phyloP scores from a whole-genome alignment of 2,888 invertebrate species.

The Arctia plantaginis region DNA sequence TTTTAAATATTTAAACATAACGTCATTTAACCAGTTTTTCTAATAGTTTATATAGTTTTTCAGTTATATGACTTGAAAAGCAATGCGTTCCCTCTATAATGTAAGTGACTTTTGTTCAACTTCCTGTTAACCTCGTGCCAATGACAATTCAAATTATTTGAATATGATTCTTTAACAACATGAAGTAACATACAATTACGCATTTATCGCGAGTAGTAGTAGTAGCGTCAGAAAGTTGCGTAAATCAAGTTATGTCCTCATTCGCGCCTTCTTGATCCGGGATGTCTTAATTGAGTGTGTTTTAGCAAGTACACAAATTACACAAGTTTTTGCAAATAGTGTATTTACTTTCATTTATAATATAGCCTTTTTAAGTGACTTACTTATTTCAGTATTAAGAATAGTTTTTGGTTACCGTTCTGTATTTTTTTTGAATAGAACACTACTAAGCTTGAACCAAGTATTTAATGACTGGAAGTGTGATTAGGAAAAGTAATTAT shows the following conservation, averaged over 20 bases:
- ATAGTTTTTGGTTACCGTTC: not conserved
- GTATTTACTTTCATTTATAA: not conserved
- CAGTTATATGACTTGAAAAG: no score
- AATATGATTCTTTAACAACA: not conserved
- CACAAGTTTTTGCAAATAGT: constrained; percentile 33
- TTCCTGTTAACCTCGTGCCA: not conserved
- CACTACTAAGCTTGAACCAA: no score
- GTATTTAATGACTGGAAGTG: not conserved
- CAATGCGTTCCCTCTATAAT: not conserved
- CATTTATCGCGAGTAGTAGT: constrained; percentile 49
- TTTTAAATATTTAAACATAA: not conserved
- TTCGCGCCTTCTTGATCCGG: constrained; percentile 58
- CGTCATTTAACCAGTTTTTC: no score
- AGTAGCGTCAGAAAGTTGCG: constrained; percentile 56
- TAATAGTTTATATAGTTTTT: no score
- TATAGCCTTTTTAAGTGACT: not conserved
- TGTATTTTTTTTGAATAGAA: no score
- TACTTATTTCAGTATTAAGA: not conserved
- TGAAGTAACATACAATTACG: constrained; percentile 15
- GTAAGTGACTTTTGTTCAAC: not conserved
- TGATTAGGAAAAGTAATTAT: no score
- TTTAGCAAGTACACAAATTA: constrained; percentile 24
- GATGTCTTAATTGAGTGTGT: constrained; percentile 36
- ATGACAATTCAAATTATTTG: not conserved
- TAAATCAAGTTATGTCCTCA: constrained; percentile 57